phyloP scores from a whole-genome alignment of 2,888 invertebrate species.

The Lasioglossum lativentre region DNA sequence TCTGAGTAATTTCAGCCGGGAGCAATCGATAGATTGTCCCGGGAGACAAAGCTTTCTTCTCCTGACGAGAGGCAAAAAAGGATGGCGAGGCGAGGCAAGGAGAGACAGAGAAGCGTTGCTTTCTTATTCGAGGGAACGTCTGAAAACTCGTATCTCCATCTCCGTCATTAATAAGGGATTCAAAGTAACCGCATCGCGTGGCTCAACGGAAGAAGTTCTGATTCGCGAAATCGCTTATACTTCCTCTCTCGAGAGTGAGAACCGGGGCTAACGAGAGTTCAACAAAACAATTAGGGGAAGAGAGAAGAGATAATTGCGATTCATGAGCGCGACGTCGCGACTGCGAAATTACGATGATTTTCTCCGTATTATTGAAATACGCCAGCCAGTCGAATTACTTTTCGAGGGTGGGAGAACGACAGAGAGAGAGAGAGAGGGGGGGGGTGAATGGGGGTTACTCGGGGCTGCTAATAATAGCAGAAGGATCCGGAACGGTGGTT shows the following conservation, averaged over 20 bases:
- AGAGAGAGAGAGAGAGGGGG: neutral
- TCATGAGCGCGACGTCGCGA: conserved; percentile 51
- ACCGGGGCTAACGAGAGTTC: conserved; percentile 38
- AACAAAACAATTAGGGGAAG: conserved; percentile 49
- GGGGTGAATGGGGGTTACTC: conserved; percentile 7
- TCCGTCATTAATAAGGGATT: neutral
- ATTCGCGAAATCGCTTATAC: conserved; percentile 15
- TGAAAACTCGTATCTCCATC: neutral
- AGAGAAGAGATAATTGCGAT: conserved; percentile 40
- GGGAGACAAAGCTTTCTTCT: neutral
- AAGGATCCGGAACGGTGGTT: conserved; percentile 43
- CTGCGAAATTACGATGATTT: conserved; percentile 55
- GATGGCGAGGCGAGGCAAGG: neutral
- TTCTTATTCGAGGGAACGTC: neutral
- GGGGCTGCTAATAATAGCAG: conserved; percentile 48
- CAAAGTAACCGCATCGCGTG: conserved; percentile 15
- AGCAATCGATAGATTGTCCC: neutral
- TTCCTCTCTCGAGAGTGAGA: neutral
- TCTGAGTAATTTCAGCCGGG: neutral
- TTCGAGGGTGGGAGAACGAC: conserved; percentile 27
- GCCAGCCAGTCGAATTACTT: conserved; percentile 48
- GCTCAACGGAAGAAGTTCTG: conserved; percentile 9
- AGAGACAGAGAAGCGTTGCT: neutral
- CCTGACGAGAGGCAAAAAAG: neutral
- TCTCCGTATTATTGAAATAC: conserved; percentile 59